Base-by-base conservation (phyloP, 1,140 invertebrate species). In the Scaptomyza hsui region DNA sequence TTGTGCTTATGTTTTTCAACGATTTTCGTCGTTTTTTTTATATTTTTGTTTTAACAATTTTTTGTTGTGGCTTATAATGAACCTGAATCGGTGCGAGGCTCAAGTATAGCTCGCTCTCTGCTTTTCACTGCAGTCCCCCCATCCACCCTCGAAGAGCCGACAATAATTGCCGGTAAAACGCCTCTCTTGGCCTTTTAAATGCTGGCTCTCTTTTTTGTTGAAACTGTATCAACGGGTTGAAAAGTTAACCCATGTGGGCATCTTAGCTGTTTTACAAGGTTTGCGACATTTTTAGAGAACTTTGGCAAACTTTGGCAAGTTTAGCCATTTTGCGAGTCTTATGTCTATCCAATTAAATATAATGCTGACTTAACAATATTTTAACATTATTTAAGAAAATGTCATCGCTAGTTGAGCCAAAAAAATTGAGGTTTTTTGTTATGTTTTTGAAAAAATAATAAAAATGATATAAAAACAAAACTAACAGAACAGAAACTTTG, bases 181-280 rank as follows among this genome's bases (percentile, higher is more conserved):
- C 82, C 82, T 86, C 82, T 78, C 82, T 86, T 86, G 82, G 78
- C 67, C 83, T 88, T 82, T 86, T 89, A 86, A 86, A 86, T 86
- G 82, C 83, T 82, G 78, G 51, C 60, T 78, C 78, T 73, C 57
- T 65, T 56, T 48, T 48, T 63, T 56, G 44, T 56, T 73, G 42
- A 74, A 74, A 74, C 41, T 56, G 51, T 56, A 64, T 65, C 62
- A 57, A 37, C 53, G 16, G 45, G 32, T 45, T 26, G 29, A 16
- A 65, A 47, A 29, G 7, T 16, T 21, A 6, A 18, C 9, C 5
- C n/a, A 12, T 12, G 4, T 1, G 35, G 63, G 44, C 32, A 24
- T 12, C 12, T n/a, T 13, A 18, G 15, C 63, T 59, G 21, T 59
- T 7, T 12, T n/a, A 19, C 2, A 5, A 3, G 1, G n/a, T 67